Evolutionary conservation across 2,113 vertebrate genomes (phyloP).

Genomic region (Puffinus mauretanicus): DNA sequence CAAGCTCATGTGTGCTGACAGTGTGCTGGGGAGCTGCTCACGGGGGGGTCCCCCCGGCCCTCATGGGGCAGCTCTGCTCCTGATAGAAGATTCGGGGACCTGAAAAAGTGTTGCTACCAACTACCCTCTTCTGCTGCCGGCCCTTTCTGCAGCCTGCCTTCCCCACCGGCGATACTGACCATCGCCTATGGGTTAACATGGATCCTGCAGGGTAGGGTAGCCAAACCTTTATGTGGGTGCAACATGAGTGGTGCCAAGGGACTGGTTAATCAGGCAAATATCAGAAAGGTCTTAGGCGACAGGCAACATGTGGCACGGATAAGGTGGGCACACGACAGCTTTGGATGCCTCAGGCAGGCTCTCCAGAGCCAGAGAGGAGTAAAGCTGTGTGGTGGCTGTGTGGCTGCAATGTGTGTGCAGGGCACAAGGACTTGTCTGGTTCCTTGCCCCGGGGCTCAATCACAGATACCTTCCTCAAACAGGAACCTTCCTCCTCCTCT

Average conservation of each 20-base stretch:
- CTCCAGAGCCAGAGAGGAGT: background rate
- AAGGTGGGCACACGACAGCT: background rate
- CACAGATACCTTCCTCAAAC: background rate
- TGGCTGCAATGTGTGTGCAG: background rate
- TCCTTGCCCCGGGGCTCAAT: no score
- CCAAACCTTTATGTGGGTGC: no score
- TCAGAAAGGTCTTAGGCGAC: background rate
- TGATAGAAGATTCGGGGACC: background rate
- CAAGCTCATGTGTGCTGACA: no score
- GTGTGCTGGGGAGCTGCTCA: background rate
- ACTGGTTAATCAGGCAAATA: background rate
- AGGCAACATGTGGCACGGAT: rapidly evolving
- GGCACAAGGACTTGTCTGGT: background rate
- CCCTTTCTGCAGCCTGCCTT: background rate
- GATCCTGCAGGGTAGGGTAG: background rate
- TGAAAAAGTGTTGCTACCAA: rapidly evolving
- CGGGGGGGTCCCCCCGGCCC: no score
- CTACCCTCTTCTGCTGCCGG: background rate
- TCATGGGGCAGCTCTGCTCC: background rate
- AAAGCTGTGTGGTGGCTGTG: rapidly evolving
- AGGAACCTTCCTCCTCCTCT: background rate
- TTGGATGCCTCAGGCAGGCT: background rate
- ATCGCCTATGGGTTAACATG: rapidly evolving
- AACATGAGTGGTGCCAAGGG: background rate
- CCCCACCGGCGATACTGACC: rapidly evolving